These are phyloP conservation scores for Aporophyla lueneburgensis DNA, from an alignment of 2,888 invertebrate species.

Conservation along the genomic window DNA sequence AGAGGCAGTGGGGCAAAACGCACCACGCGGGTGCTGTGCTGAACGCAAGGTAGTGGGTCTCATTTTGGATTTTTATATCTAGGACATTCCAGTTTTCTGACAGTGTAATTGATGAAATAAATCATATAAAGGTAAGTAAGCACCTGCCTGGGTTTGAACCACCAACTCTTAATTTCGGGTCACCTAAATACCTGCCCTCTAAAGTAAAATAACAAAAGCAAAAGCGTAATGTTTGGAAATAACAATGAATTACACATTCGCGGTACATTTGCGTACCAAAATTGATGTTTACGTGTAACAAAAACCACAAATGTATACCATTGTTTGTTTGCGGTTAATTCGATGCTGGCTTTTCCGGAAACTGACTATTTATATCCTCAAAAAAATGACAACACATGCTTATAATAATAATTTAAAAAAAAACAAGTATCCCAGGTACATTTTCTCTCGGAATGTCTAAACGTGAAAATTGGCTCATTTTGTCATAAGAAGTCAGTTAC, in stretches of 20 bases:
- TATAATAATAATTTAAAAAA: too few species aligned
- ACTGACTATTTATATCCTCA: not conserved
- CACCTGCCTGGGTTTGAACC: not conserved
- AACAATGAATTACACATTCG: not conserved
- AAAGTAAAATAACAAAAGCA: not conserved
- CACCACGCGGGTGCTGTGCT: not conserved
- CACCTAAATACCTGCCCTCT: not conserved
- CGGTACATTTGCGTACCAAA: conserved; percentile 4
- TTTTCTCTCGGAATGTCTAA: not conserved
- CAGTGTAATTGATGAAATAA: not conserved
- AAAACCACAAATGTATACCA: conserved; percentile 26
- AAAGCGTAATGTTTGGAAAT: not conserved
- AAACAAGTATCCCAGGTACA: not conserved
- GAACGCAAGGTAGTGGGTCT: not conserved
- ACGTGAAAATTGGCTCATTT: not conserved
- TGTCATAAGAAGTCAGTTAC: too few species aligned
- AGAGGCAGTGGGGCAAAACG: not conserved
- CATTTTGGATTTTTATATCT: not conserved
- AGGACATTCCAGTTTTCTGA: not conserved
- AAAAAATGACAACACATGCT: too few species aligned
- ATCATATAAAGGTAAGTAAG: not conserved
- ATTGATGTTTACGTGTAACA: not conserved
- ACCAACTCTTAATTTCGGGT: not conserved
- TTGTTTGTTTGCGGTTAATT: conserved; percentile 15
- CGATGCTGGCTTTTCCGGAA: conserved; percentile 1